These are phyloP conservation scores for Muschampia plurimacula DNA, from an alignment of 2,888 invertebrate species.

Conservation along the genomic window DNA sequence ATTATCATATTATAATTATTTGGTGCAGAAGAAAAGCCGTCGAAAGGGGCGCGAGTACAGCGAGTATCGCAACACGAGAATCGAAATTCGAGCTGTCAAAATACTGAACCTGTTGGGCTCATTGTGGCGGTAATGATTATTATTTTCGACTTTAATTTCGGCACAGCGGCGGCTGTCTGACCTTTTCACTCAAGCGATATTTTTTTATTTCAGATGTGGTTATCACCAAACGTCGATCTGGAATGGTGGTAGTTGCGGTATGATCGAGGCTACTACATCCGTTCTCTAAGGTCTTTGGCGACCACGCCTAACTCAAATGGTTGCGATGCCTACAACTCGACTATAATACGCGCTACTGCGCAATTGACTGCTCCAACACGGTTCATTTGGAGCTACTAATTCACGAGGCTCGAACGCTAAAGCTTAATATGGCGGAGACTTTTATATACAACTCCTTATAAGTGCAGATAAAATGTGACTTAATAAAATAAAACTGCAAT, in stretches of 20 bases:
- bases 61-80: conserved; percentile 27
- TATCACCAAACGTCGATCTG: conserved; percentile 77
- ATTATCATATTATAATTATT: conserved; percentile 64
- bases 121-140: conserved; percentile 72
- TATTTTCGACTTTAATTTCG: conserved; percentile 77
- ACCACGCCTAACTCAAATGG: conserved; percentile 74
- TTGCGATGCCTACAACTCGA: conserved; percentile 62
- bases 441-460: conserved; percentile 41
- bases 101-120: conserved; percentile 63
- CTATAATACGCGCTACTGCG: conserved; percentile 61
- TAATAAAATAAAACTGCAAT: conserved; percentile 34
- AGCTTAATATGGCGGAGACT: conserved; percentile 49
- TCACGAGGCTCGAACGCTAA: conserved; percentile 47
- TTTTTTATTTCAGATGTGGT: conserved; percentile 69
- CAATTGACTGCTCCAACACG: conserved; percentile 48
- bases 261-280: conserved; percentile 79
- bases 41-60: conserved; percentile 52
- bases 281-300: conserved; percentile 72
- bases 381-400: conserved; percentile 52
- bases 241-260: conserved; percentile 59
- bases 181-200: conserved; percentile 78
- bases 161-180: conserved; percentile 66
- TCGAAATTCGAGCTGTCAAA: conserved; percentile 66
- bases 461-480: conserved; percentile 30
- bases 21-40: conserved; percentile 56